A percentile compares a stretch with the other conserved stretches of the same genome.
Conservation (phyloP, 2,797 vertebrate genomes). For the Limosa lapponica region DNA sequence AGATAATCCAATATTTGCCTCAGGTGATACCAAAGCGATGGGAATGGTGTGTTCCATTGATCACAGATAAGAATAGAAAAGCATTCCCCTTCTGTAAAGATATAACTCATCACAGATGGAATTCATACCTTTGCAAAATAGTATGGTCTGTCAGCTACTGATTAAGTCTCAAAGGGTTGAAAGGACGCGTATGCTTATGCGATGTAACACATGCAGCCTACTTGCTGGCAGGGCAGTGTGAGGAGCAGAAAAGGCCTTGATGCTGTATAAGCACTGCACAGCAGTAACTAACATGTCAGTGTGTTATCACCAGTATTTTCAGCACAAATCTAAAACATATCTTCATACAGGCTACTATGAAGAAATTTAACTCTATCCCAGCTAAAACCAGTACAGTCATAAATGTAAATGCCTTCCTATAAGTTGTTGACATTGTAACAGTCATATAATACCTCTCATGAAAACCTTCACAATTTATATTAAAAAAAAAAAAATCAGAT, state of each 20-base stretch:
- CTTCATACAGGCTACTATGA: not conserved
- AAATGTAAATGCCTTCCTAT: not conserved
- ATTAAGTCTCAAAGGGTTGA: not conserved
- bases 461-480: not conserved
- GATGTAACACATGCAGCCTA: not conserved
- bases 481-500: not conserved
- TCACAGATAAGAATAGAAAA: not conserved
- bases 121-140: not conserved
- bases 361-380: not conserved
- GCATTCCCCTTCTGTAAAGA: not conserved
- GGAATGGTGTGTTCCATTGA: not conserved
- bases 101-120: not conserved
- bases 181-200: not conserved
- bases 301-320: not conserved
- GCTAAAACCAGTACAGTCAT: not conserved
- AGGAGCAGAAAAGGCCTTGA: not conserved
- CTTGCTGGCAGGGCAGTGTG: fast-evolving
- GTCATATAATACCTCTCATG: not conserved
- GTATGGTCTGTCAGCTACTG: not conserved
- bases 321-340: not conserved
- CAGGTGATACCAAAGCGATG: not conserved
- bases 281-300: too few relatives aligned
- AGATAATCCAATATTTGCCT: not conserved
- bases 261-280: not conserved
- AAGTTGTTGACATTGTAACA: not conserved